phyloP scores from a whole-genome alignment of 1,140 invertebrate genomes.

The Zaprionus kolodkinae region DNA sequence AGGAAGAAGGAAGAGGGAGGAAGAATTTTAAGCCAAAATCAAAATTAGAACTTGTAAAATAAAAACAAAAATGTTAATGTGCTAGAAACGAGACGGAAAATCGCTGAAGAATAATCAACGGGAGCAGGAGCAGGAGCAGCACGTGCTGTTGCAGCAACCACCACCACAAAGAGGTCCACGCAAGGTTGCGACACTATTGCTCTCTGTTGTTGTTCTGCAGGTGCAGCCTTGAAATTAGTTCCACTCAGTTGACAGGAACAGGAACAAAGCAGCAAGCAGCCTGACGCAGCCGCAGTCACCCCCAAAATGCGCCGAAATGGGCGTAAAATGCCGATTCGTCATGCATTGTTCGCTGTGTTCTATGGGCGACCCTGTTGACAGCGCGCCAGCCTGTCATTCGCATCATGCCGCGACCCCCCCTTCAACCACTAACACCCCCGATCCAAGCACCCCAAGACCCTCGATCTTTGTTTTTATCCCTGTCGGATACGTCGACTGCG shows the following conservation, averaged over 20 bases:
- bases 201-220: slow-evolving; percentile 58
- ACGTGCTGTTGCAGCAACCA: slow-evolving; percentile 43
- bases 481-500: slow-evolving; percentile 8
- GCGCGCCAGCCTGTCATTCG: slow-evolving; percentile 47
- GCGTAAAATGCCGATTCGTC: slow-evolving; percentile 83
- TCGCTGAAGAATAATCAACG: slow-evolving; percentile 8
- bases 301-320: slow-evolving; percentile 48
- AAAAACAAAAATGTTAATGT: slow-evolving; percentile 76
- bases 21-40: slow-evolving; percentile 77
- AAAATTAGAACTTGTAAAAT: slow-evolving; percentile 83
- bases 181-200: slow-evolving; percentile 44
- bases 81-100: slow-evolving; percentile 56
- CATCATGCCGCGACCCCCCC: slow-evolving; percentile 2
- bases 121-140: slow-evolving; percentile 5
- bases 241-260: slow-evolving; percentile 77
- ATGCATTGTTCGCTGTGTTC: slow-evolving; percentile 69
- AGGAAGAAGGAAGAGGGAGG: neutral
- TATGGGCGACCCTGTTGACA: slow-evolving; percentile 55
- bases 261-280: slow-evolving; percentile 59
- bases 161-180: neutral
- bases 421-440: neutral
- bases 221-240: slow-evolving; percentile 80
- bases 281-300: slow-evolving; percentile 34
- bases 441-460: neutral
- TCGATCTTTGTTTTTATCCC: neutral